Percentiles rank a stretch among this genome's conserved stretches.
phyloP scores from a whole-genome alignment of 2,888 invertebrate species.

The Athalia cordata region DNA sequence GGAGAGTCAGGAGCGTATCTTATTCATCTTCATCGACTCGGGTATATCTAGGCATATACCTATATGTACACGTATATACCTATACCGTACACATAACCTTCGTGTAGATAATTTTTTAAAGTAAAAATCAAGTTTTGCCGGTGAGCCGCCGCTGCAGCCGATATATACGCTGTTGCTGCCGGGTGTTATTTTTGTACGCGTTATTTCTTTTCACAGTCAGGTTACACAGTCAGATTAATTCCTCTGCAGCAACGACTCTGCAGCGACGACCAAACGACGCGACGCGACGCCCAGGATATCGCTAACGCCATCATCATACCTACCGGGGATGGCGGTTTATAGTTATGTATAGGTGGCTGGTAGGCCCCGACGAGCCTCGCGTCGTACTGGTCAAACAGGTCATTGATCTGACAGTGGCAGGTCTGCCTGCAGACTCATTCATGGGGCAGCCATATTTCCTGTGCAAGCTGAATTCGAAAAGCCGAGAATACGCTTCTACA shows the following conservation, averaged over 20 bases:
- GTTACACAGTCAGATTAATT: constrained; percentile 22
- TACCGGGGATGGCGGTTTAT: constrained; percentile 10
- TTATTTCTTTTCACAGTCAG: constrained; percentile 16
- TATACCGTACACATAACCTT: not conserved
- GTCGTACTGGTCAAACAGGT: constrained; percentile 46
- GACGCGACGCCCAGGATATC: constrained; percentile 44
- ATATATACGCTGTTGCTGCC: not conserved
- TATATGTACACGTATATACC: constrained; percentile 2
- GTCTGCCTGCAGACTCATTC: constrained; percentile 42
- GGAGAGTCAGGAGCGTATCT: not conserved
- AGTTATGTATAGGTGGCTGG: constrained; percentile 30
- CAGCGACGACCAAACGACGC: constrained; percentile 21
- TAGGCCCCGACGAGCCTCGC: constrained; percentile 34
- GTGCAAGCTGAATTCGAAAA: constrained; percentile 32
- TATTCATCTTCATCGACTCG: constrained; percentile 16
- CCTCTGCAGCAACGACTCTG: constrained; percentile 16
- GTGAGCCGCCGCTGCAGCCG: not conserved
- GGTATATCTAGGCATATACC: not conserved
- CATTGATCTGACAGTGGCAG: constrained; percentile 46
- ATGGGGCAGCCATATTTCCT: constrained; percentile 45
- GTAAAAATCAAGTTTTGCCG: constrained; percentile 7
- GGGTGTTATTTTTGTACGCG: not conserved
- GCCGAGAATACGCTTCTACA: constrained; percentile 26
- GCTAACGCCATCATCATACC: constrained; percentile 36
- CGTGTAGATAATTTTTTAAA: constrained; percentile 2